Base-by-base conservation (phyloP, 2,888 invertebrate species). In the Drosophila conformis region DNA sequence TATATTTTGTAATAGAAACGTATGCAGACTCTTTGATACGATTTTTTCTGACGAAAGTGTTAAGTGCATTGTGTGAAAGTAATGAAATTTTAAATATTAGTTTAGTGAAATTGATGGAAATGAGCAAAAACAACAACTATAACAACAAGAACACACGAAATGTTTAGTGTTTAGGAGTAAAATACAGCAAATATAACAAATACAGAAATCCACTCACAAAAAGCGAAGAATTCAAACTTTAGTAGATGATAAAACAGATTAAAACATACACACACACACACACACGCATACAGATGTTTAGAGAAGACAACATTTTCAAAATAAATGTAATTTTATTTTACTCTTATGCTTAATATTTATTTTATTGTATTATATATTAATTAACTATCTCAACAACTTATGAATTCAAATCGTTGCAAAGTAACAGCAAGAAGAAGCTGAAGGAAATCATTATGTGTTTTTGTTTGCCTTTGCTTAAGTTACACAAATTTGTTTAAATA, bases 71-170 rank as follows among this genome's bases (percentile, higher is more conserved):
- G 88, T 86, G 88, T 89, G 86, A 87, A 76, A 71, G 65, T 81
- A 83, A 86, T 80, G 80, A 78, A 83, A 82, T 87, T 82, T 87
- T 90, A 89, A 90, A 87, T 88, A 90, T 89, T 87, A 87, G 87
- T 87, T 90, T 87, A 87, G 90, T 80, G 46, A 82, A 87, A 90
- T 90, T 87, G 77, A 73, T 60, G 49, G 60, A 69, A 69, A 79
- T 70, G 66, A 83, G 82, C 69, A 72, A 83, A 72, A 54, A 83
- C 25, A 46, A 25, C 36, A 54, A 83, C 46, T 21, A 25, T 25
- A 54, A 46, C 62, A 81, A 71, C 62, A 80, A 58, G 46, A 85
- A 89, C 82, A 83, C 81, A 81, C 81, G 60, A 74, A 51, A 70
- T 76, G 68, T 86, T 74, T 68, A 73, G 64, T 73, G 81, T 78